These are phyloP conservation scores for Carposina sasakii DNA, from an alignment of 1,140 invertebrate genomes.

Conservation along the genomic window DNA sequence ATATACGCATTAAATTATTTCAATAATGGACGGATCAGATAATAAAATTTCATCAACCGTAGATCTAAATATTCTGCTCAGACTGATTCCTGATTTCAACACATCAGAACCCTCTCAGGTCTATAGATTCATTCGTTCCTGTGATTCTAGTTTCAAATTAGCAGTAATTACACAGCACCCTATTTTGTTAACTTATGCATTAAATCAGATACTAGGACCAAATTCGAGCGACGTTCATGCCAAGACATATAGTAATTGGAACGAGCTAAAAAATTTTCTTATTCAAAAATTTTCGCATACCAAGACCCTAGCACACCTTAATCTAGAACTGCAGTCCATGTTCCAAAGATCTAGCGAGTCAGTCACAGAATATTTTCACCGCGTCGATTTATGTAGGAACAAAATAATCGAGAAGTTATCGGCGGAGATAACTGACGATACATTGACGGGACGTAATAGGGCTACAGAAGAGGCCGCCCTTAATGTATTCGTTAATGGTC, in stretches of 20 bases:
- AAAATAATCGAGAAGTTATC: constrained; percentile 18
- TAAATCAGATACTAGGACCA: constrained; percentile 12
- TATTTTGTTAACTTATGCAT: constrained; percentile 7
- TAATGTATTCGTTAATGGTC: constrained; percentile 13
- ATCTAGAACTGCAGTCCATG: constrained; percentile 16
- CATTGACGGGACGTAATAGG: background rate
- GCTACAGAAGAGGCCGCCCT: constrained; percentile 17
- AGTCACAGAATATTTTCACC: constrained; percentile 11
- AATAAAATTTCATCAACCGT: too few relatives aligned
- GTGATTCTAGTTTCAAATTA: constrained; percentile 19
- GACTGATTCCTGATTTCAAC: constrained; percentile 23
- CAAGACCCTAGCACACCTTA: constrained; percentile 15
- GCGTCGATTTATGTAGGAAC: constrained; percentile 15
- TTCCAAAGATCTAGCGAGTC: constrained; percentile 12
- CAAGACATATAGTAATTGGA: constrained; percentile 4
- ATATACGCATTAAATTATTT: too few relatives aligned
- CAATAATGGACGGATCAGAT: too few relatives aligned
- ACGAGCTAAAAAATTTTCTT: background rate
- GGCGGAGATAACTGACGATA: constrained; percentile 5
- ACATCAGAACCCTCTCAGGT: constrained; percentile 16
- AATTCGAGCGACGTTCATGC: constrained; percentile 8
- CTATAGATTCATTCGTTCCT: constrained; percentile 23
- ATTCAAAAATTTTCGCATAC: constrained; percentile 15
- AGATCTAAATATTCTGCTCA: constrained; percentile 12
- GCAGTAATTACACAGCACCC: background rate